Conservation (phyloP, 2,888 invertebrate species). For the Metopia argyrocephala region DNA sequence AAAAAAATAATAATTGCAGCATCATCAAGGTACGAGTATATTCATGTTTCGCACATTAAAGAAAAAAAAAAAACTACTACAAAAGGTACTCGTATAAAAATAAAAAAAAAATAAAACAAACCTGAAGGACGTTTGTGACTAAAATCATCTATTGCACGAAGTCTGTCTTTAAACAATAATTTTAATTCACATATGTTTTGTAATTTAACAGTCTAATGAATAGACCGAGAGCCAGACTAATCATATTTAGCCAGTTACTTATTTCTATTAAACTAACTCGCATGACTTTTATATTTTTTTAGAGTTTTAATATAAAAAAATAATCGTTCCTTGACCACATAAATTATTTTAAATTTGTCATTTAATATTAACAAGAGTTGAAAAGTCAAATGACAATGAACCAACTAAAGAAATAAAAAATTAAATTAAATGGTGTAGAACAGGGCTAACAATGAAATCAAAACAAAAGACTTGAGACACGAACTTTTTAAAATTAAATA, state of each 20-base stretch:
- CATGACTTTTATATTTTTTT: background rate
- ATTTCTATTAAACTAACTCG: background rate
- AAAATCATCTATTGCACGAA: constrained; percentile 13
- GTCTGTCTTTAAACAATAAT: constrained; percentile 10
- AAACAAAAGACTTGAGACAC: constrained; percentile 45
- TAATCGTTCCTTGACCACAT: constrained; percentile 29
- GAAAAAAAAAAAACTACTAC: background rate
- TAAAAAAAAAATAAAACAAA: constrained; percentile 4
- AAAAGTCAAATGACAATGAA: constrained; percentile 38
- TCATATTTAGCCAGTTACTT: background rate
- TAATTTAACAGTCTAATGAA: background rate
- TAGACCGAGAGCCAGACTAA: background rate
- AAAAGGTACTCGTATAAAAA: no score
- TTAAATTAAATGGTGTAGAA: background rate
- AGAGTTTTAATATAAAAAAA: background rate
- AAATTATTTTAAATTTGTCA: background rate
- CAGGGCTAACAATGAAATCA: background rate
- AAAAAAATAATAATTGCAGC: constrained; percentile 4
- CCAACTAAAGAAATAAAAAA: background rate
- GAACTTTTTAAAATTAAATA: constrained; percentile 10
- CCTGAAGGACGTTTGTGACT: constrained; percentile 28
- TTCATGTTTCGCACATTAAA: background rate
- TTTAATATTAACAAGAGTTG: background rate
- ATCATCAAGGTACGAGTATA: background rate
- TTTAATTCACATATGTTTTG: constrained; percentile 26